Percentiles rank a stretch among this genome's conserved stretches.
Conservation (phyloP, 2,113 vertebrate genomes). For the Setophaga coronata region DNA sequence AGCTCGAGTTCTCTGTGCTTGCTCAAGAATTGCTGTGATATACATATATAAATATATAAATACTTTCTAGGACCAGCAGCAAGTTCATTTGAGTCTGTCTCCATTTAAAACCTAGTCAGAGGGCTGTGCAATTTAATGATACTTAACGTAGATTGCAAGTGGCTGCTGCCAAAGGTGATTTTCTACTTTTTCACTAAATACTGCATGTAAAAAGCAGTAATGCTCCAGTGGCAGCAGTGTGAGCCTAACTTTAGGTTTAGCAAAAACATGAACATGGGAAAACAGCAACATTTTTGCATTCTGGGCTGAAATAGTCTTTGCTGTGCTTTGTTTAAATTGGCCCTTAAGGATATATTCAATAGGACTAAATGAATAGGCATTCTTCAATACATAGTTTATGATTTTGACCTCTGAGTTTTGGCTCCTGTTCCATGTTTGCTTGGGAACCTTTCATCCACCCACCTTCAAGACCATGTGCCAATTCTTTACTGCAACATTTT, state of each 20-base stretch:
- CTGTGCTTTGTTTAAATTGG: background rate
- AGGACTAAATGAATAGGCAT: constrained; percentile 3
- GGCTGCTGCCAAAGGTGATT: background rate
- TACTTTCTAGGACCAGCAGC: background rate
- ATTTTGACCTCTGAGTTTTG: constrained; percentile 56
- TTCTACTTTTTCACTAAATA: background rate
- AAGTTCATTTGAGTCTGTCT: background rate
- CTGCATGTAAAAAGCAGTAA: background rate
- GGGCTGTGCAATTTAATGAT: background rate
- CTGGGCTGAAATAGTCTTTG: background rate
- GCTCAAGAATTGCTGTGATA: background rate
- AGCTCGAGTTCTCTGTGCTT: background rate
- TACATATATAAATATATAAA: background rate
- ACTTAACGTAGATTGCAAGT: background rate
- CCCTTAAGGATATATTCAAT: constrained; percentile 8
- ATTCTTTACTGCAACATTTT: background rate
- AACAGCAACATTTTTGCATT: background rate
- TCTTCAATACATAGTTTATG: constrained; percentile 40
- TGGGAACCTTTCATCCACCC: constrained; percentile 25
- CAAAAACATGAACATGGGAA: rapidly evolving
- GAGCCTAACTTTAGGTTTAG: background rate
- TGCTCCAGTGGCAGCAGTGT: background rate
- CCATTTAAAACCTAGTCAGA: background rate
- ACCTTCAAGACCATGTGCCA: background rate
- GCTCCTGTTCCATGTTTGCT: background rate